Base-by-base conservation (phyloP, 2,113 vertebrate species). In the Chroicocephalus ridibundus region DNA sequence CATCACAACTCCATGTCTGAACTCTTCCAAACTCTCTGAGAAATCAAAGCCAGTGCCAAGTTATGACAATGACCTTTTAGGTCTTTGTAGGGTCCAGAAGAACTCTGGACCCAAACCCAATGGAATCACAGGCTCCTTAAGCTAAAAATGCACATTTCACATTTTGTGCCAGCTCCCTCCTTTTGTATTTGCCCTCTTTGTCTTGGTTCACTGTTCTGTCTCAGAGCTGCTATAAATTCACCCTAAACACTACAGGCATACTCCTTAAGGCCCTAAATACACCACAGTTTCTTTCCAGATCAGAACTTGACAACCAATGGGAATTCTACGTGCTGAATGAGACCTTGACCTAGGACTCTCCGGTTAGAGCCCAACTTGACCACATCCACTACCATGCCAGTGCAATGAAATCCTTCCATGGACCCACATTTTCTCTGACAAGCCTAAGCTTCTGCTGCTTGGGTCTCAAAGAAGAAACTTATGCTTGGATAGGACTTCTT, bases 301-400 rank as follows among this genome's bases (percentile, higher is more conserved):
- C n/a, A 89, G 46, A 93, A 90, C 12, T 51, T 1, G 1, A 16
- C 16, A 61, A 40, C 5, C 21, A 51, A 32, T 25, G 10, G 11
- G 64, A 77, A 69, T 38, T 60, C 18, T 25, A 21, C 4, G 32
- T 20, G 31, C 65, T 62, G 24, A 58, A 55, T 55, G 22, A 91
- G 57, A 80, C 29, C 17, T 15, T 62, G 31, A 66, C 18, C 34
- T 36, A 64, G 49, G 20, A 51, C 26, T n/a, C 19, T 38, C 47
- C 32, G 20, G 47, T 62, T 20, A 86, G 64, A 88, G 44, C 21
- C 0, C 62, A 82, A 27, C 14, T 44, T 19, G 32, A 61, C 25
- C 1, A 0, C 46, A 71, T n/a, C 61, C 8, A 4, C 36, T 69
- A 40, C 44, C 38, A 66, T 8, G 4, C 34, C 34, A 57, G 27